Evolutionary conservation across 2,888 invertebrate genomes (phyloP), one percentile per base, ranked within the genome.

Genomic region (Hemithea aestivaria): DNA sequence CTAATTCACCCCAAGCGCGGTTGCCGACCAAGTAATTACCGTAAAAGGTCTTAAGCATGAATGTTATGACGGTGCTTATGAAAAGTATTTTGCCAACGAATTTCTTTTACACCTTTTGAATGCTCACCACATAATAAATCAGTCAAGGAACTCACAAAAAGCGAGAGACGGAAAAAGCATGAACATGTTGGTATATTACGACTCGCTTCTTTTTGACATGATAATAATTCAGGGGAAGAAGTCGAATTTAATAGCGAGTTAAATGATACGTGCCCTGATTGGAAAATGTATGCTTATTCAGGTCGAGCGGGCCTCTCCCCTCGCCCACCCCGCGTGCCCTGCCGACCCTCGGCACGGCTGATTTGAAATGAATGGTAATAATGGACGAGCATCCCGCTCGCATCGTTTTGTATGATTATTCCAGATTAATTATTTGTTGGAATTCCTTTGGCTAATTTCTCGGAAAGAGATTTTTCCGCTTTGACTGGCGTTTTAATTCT

Each of bases 241-340:
- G 82, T 79, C 77, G 83, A 80, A 83, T 85, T 87, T 87, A 84
- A 87, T 85, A 85, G 87, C 83, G 66, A 84, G 84, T 85, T 87
- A 82, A 87, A 87, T 87, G 84, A 85, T 84, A 87, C 87, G 87
- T 87, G 83, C 71, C 73, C 80, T 85, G 84, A 87, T 85, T 87
- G 87, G 87, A 87, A 87, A 87, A 85, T 85, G 84, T 87, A 84
- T 84, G 84, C 78, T 84, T 84, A 85, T 87, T 87, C 87, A 85
- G 79, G 78, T 78, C 81, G 81, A 67, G 65, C 71, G 66, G 62
- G 63, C 68, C 63, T 61, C 62, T 16, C 35, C 25, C 33, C 11
- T 22, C 36, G 1, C 34, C 48, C 66, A 71, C 69, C 66, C 72
- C 16, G 16, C 16, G 16, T 16, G 16, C 16, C 16, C 16, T 16